These are phyloP conservation scores for Heliconius hewitsoni DNA, from an alignment of 1,140 invertebrate species.

Conservation along the genomic window DNA sequence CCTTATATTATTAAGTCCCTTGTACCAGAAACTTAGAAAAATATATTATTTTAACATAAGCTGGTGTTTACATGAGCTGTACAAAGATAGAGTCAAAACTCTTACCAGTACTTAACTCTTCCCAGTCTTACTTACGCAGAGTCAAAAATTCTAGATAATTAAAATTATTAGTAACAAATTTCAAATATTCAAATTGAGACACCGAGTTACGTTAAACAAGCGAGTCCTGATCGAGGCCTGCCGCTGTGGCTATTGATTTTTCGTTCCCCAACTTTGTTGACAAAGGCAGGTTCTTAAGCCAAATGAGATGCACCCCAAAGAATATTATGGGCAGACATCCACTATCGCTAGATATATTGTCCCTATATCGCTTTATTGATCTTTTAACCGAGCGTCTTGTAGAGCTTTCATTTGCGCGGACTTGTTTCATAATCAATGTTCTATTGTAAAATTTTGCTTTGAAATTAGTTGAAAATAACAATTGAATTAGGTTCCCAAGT, in stretches of 20 bases:
- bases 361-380: slow-evolving; percentile 76
- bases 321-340: slow-evolving; percentile 80
- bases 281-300: slow-evolving; percentile 66
- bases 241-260: slow-evolving; percentile 42
- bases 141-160: not conserved
- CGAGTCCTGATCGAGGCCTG: slow-evolving; percentile 8
- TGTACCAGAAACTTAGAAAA: too few species aligned
- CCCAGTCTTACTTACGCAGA: too few species aligned
- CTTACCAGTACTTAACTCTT: too few species aligned
- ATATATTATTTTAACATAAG: too few species aligned
- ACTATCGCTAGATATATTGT: slow-evolving; percentile 75
- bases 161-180: not conserved
- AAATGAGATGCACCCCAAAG: slow-evolving; percentile 81
- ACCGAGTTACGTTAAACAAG: slow-evolving; percentile 32
- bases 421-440: slow-evolving; percentile 7
- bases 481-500: too few species aligned
- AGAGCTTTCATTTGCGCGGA: slow-evolving; percentile 30
- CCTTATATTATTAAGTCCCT: too few species aligned
- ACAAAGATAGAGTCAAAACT: too few species aligned
- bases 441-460: not conserved
- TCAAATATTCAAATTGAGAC: slow-evolving; percentile 22
- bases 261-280: slow-evolving; percentile 71
- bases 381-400: slow-evolving; percentile 56
- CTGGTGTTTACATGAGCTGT: too few species aligned
- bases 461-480: not conserved